A percentile compares a stretch with the other conserved stretches of the same genome.
These are phyloP conservation scores for Cynoglossus semilaevis DNA, from an alignment of 2,113 vertebrate genomes.

Conservation along the genomic window DNA sequence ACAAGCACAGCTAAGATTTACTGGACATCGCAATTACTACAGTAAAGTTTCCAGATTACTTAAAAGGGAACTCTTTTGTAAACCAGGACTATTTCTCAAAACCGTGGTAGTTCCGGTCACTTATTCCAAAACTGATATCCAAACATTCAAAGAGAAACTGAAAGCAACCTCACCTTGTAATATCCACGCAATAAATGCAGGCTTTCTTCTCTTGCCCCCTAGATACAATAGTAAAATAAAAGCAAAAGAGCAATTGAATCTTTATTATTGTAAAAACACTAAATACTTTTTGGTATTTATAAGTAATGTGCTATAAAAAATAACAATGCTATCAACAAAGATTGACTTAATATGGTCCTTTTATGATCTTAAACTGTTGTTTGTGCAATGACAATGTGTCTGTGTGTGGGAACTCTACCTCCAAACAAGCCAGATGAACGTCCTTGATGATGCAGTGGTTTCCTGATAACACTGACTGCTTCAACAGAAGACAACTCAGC, in stretches of 20 bases:
- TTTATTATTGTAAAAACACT: neutral
- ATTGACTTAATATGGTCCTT: no score
- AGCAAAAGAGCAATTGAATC: neutral
- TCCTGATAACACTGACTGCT: conserved; percentile 88
- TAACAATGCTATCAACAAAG: no score
- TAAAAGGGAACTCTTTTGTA: neutral
- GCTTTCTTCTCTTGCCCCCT: conserved; percentile 96
- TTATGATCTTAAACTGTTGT: no score
- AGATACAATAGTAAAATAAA: conserved; percentile 22
- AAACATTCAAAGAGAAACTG: conserved; percentile 42
- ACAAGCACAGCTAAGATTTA: neutral
- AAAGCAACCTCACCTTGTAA: conserved; percentile 83
- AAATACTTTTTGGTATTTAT: no score
- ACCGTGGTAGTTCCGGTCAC: neutral
- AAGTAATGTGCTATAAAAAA: no score
- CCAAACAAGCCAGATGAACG: conserved; percentile 92
- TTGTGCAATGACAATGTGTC: neutral
- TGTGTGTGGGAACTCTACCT: conserved; percentile 74
- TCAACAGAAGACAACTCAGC: conserved; percentile 91
- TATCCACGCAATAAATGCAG: conserved; percentile 89
- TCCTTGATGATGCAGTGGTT: conserved; percentile 88
- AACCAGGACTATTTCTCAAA: neutral
- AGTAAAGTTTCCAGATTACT: neutral
- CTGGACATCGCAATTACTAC: neutral
- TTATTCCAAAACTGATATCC: conserved; percentile 27